Evolutionary conservation across 2,797 vertebrate genomes (phyloP).

Genomic region (Morelia viridis): DNA sequence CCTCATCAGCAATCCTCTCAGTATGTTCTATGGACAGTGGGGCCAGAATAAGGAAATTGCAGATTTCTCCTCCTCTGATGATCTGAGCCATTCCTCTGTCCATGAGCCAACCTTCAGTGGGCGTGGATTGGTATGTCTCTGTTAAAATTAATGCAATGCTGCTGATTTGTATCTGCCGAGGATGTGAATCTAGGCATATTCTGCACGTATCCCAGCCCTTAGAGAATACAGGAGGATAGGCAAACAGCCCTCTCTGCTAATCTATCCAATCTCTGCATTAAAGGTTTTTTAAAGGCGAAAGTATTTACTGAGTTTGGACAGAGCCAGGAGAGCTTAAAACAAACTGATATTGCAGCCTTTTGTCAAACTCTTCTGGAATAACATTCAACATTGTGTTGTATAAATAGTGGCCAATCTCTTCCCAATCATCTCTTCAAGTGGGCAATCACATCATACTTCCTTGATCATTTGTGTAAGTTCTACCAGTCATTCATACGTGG

Average conservation of each 20-base stretch:
- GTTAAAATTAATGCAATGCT: conserved; percentile 16
- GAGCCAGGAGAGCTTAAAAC: conserved; percentile 23
- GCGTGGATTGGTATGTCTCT: conserved; percentile 17
- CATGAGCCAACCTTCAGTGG: conserved; percentile 29
- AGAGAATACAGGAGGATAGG: conserved; percentile 19
- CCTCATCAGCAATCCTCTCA: background rate
- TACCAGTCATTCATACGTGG: background rate
- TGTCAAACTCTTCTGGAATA: conserved; percentile 42
- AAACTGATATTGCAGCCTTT: conserved; percentile 29
- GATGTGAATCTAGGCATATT: conserved; percentile 10
- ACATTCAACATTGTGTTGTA: conserved; percentile 25
- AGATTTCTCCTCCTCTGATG: background rate
- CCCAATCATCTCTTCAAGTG: background rate
- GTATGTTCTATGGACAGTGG: background rate
- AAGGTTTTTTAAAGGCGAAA: conserved; percentile 19
- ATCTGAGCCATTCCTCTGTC: background rate
- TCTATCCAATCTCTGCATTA: conserved; percentile 25
- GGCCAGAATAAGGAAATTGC: background rate
- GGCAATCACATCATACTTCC: background rate
- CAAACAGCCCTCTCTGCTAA: background rate
- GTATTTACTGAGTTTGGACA: conserved; percentile 33
- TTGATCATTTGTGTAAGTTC: background rate
- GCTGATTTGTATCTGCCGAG: background rate
- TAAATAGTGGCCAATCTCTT: background rate
- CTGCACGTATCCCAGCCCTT: background rate